phyloP scores from a whole-genome alignment of 2,888 invertebrate species.

The Drosophila kambysellisi region DNA sequence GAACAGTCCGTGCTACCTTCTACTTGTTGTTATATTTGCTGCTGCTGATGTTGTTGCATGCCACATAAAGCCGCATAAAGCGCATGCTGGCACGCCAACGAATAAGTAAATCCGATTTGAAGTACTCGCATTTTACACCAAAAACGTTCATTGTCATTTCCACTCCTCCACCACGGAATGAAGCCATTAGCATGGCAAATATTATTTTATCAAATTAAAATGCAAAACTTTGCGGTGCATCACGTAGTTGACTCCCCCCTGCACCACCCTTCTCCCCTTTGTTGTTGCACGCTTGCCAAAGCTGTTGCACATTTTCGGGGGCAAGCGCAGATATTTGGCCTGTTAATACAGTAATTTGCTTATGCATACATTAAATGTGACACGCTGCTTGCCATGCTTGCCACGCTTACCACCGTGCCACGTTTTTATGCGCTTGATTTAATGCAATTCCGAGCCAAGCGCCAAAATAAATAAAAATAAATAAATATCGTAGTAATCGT shows the following conservation, averaged over 20 bases:
- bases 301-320: constrained; percentile 58
- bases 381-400: constrained; percentile 23
- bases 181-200: constrained; percentile 78
- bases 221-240: constrained; percentile 62
- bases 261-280: no score
- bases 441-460: constrained; percentile 47
- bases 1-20: constrained; percentile 30
- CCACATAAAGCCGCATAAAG: constrained; percentile 54
- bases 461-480: constrained; percentile 21
- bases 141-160: constrained; percentile 53
- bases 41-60: constrained; percentile 37
- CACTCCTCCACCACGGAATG: constrained; percentile 26
- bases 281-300: constrained; percentile 24
- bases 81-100: constrained; percentile 40
- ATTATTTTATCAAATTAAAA: constrained; percentile 80
- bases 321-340: constrained; percentile 31
- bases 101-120: constrained; percentile 56
- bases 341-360: constrained; percentile 72
- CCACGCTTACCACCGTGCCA: constrained; percentile 1
- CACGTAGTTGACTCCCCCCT: constrained; percentile 54
- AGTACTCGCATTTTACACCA: constrained; percentile 43
- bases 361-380: constrained; percentile 68
- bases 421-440: constrained; percentile 62
- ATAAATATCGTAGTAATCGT: not conserved
- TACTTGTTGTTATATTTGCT: constrained; percentile 26